Conservation (phyloP, 1,140 invertebrate genomes). For the Atta colombica region DNA sequence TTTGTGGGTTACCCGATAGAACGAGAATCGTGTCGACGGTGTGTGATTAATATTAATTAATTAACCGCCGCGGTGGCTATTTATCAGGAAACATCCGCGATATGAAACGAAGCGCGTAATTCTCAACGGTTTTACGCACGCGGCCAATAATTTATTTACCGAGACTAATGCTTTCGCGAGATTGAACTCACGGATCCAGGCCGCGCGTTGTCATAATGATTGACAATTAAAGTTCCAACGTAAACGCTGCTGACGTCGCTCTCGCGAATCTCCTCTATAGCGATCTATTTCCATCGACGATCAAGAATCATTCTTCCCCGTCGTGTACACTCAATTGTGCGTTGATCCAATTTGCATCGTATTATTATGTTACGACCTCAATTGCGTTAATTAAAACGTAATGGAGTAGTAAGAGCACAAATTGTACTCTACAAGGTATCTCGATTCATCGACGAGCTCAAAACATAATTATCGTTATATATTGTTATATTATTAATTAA, state of each 20-base stretch:
- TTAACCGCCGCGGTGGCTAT: neutral
- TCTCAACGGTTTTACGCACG: conserved; percentile 13
- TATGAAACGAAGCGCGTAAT: conserved; percentile 27
- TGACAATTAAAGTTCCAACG: conserved; percentile 42
- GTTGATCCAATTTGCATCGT: conserved; percentile 28
- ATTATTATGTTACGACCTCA: conserved; percentile 16
- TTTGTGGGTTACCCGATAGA: conserved; percentile 26
- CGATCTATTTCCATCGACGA: conserved; percentile 40
- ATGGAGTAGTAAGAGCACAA: neutral
- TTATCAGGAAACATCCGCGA: conserved; percentile 32
- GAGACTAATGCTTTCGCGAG: neutral
- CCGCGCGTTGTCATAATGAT: conserved; percentile 24
- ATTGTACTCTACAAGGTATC: neutral
- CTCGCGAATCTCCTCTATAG: neutral
- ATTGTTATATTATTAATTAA: conserved; percentile 6
- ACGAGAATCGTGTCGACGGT: neutral
- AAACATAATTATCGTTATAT: neutral
- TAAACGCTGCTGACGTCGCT: conserved; percentile 45
- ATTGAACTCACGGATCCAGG: neutral
- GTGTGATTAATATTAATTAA: conserved; percentile 57
- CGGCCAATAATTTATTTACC: conserved; percentile 34
- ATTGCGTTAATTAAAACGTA: conserved; percentile 36
- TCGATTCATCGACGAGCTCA: neutral
- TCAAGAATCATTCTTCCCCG: conserved; percentile 3
- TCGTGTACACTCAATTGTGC: conserved; percentile 27